Conservation (phyloP, 2,113 vertebrate species). For the Tretioscincus oriximinensis region DNA sequence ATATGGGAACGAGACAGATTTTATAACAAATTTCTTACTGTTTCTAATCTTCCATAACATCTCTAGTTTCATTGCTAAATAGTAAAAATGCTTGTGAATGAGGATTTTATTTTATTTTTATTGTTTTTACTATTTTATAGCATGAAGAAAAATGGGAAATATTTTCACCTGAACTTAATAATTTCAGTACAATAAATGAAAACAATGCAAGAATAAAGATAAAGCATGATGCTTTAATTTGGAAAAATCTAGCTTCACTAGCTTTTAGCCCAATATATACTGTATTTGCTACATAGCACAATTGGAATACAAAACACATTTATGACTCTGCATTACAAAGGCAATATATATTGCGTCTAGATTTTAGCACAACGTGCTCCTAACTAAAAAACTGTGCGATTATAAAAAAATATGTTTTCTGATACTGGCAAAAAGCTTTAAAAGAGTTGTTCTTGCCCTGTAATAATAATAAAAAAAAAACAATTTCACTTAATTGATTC, state of each 20-base stretch:
- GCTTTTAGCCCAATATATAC: not conserved
- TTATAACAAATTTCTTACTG: not conserved
- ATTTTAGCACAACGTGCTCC: not conserved
- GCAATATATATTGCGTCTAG: not conserved
- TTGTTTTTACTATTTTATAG: slow-evolving; percentile 31
- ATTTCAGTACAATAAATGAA: not conserved
- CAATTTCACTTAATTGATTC: not conserved
- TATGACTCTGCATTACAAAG: not conserved
- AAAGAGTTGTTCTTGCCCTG: not conserved
- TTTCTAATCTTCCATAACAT: not conserved
- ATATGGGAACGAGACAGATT: not conserved
- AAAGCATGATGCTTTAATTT: not conserved
- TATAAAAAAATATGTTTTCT: not conserved
- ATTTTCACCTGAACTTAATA: not conserved
- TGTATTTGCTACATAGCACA: not conserved
- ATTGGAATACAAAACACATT: not conserved
- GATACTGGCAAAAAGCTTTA: not conserved
- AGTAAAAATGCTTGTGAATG: slow-evolving; percentile 23
- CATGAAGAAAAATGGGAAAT: slow-evolving; percentile 15
- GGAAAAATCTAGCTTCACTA: not conserved
- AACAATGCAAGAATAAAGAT: not conserved
- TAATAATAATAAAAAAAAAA: not conserved
- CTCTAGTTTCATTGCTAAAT: not conserved
- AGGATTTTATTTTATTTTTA: slow-evolving; percentile 39
- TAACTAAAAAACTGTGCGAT: not conserved